A percentile compares a stretch with the other conserved stretches of the same genome.
Evolutionary conservation across 2,888 invertebrate genomes (phyloP).

Genomic region (Lysandra coridon): DNA sequence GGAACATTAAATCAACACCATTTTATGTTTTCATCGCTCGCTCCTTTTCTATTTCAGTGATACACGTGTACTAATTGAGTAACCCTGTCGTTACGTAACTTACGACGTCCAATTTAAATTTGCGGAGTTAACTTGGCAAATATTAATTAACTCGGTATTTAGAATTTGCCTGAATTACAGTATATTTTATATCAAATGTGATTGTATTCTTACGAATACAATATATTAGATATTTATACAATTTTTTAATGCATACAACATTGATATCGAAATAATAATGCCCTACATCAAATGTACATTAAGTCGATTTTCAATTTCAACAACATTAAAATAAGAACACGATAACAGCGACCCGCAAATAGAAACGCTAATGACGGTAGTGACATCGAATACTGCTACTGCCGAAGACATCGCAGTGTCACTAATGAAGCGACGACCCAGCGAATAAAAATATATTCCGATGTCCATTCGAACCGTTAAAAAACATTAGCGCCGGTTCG

Average conservation of each 20-base stretch:
- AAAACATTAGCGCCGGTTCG: slow-evolving; percentile 34
- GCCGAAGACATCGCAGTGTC: not conserved
- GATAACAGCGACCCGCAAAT: not conserved
- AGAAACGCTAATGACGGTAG: not conserved
- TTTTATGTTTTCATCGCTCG: not conserved
- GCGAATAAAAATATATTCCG: not conserved
- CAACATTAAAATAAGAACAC: not conserved
- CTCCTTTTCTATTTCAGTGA: not conserved
- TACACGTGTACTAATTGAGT: not conserved
- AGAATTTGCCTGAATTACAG: not conserved
- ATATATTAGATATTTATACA: no score
- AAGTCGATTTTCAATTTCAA: not conserved
- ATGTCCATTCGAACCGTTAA: slow-evolving; percentile 19
- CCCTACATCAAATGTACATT: not conserved
- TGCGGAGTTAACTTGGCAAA: not conserved
- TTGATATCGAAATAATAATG: not conserved
- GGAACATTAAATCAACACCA: not conserved
- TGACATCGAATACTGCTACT: not conserved
- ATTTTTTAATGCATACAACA: not conserved
- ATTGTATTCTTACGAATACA: no score
- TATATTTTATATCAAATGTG: not conserved
- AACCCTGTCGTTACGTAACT: not conserved
- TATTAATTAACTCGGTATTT: not conserved
- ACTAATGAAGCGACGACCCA: slow-evolving; percentile 5
- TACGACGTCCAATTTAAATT: not conserved